Percentiles rank a stretch among this genome's conserved stretches.
Evolutionary conservation across 1,140 invertebrate species (phyloP).

Genomic region (Delia radicum): DNA sequence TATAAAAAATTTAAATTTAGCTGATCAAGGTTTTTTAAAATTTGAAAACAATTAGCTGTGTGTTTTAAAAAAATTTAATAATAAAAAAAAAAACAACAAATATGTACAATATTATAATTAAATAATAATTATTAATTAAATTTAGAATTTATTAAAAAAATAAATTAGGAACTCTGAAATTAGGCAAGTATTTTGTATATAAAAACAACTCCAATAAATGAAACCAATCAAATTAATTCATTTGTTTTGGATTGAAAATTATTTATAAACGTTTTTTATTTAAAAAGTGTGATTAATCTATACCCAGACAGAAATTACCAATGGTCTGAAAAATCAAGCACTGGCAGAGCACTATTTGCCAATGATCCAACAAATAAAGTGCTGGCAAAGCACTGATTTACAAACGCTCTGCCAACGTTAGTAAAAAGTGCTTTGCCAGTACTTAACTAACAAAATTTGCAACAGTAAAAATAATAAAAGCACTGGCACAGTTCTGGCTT

Average conservation of each 20-base stretch:
- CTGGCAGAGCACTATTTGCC: too few relatives aligned
- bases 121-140: not conserved
- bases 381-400: too few relatives aligned
- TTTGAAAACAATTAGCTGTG: not conserved
- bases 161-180: not conserved
- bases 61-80: not conserved
- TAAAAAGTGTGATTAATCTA: too few relatives aligned
- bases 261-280: too few relatives aligned
- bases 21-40: not conserved
- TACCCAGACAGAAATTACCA: too few relatives aligned
- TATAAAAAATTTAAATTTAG: not conserved
- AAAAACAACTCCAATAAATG: not conserved
- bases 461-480: too few relatives aligned
- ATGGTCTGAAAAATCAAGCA: too few relatives aligned
- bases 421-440: too few relatives aligned
- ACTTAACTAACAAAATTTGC: too few relatives aligned
- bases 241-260: not conserved
- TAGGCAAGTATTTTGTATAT: conserved; percentile 4
- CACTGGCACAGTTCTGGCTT: too few relatives aligned
- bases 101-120: not conserved
- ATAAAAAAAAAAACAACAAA: not conserved
- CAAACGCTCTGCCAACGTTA: too few relatives aligned
- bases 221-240: not conserved
- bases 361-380: too few relatives aligned
- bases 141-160: not conserved